Conservation (phyloP, 2,113 vertebrate genomes). For the Rhynchomys soricoides region DNA sequence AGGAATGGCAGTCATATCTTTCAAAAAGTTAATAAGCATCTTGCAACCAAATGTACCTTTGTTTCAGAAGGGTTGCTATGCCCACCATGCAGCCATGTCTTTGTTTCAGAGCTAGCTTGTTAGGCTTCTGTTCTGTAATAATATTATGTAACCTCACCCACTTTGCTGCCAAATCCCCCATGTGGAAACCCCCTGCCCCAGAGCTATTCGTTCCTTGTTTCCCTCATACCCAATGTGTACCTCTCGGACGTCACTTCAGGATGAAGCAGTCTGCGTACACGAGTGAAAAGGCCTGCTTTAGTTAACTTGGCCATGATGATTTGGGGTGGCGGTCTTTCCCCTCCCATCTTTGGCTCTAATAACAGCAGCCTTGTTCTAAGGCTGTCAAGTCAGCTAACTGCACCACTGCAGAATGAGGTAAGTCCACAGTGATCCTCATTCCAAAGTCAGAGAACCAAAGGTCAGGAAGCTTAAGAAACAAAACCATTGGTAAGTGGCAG, state of each 20-base stretch:
- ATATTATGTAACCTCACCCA: background rate
- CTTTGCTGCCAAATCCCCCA: background rate
- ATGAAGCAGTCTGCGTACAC: background rate
- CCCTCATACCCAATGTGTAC: background rate
- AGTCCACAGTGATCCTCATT: background rate
- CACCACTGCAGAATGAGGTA: background rate
- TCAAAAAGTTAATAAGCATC: background rate
- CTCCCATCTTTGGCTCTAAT: background rate
- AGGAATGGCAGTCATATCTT: background rate
- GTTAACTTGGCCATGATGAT: background rate
- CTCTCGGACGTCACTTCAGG: background rate
- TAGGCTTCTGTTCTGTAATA: background rate
- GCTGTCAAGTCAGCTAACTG: background rate
- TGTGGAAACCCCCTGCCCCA: background rate
- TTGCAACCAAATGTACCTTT: background rate
- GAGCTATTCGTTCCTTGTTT: background rate
- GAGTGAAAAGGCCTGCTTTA: background rate
- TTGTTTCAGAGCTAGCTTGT: background rate
- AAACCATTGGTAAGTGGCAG: background rate
- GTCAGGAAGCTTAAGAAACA: conserved; percentile 8
- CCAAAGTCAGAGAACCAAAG: background rate
- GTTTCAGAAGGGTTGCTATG: background rate
- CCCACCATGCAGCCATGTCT: background rate
- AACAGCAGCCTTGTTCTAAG: background rate
- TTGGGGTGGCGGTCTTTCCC: background rate